phyloP scores from a whole-genome alignment of 2,113 vertebrate genomes.

The Malurus elegans region DNA sequence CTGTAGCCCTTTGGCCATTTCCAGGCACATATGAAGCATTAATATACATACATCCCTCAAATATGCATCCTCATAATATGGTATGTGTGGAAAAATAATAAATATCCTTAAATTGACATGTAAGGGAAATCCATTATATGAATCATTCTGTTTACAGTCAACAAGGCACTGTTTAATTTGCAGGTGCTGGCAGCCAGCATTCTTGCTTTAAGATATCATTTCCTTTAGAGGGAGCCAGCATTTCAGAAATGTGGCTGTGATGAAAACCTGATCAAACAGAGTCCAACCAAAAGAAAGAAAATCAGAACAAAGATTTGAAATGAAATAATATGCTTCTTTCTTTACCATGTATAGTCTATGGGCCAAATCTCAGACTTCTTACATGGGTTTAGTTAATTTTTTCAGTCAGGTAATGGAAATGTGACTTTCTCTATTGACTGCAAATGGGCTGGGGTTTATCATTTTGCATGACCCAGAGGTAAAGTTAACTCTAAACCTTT shows the following conservation, averaged over 20 bases:
- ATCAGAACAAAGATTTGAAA: not conserved
- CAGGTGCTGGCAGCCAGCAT: not conserved
- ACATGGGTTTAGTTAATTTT: not conserved
- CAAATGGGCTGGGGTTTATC: not conserved
- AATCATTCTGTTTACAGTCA: not conserved
- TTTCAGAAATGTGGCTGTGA: conserved; percentile 14
- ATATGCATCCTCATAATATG: not conserved
- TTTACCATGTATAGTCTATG: not conserved
- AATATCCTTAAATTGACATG: not conserved
- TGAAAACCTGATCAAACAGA: not conserved
- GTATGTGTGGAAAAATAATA: not conserved
- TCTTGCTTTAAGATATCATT: not conserved
- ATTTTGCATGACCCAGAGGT: not conserved
- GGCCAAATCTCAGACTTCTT: not conserved
- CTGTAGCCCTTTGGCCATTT: not conserved
- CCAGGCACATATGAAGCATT: not conserved
- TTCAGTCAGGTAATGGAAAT: not conserved
- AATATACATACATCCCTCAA: not conserved
- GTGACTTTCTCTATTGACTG: not conserved
- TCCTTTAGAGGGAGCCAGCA: conserved; percentile 62
- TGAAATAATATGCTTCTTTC: not conserved
- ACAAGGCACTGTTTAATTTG: not conserved
- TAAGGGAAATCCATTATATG: not conserved
- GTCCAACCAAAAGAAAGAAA: not conserved
- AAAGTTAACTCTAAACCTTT: not conserved